A percentile compares a stretch with the other conserved stretches of the same genome.
Conservation (phyloP, 2,113 vertebrate genomes). For the western clawed frog (Xenopus tropicalis) region DNA sequence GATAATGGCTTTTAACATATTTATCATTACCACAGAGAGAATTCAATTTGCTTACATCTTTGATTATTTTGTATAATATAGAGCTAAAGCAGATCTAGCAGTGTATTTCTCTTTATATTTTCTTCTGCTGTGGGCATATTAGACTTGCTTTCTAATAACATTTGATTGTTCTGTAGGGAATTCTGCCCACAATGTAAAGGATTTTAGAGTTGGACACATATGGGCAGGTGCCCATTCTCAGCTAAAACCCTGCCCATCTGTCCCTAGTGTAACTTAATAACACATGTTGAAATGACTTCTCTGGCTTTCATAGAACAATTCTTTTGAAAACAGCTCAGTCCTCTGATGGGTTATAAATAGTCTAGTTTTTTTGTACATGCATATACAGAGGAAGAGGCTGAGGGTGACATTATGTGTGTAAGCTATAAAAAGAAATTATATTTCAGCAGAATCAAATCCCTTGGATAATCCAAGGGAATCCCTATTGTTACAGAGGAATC, state of each 20-base stretch:
- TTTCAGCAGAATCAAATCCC: slow-evolving; percentile 37
- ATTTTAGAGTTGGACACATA: slow-evolving; percentile 40
- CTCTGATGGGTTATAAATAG: slow-evolving; percentile 34
- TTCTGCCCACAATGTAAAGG: slow-evolving; percentile 45
- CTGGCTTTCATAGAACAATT: slow-evolving; percentile 36
- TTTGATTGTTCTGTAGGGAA: slow-evolving; percentile 17
- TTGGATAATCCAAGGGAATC: slow-evolving; percentile 39
- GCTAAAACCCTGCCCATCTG: slow-evolving; percentile 42
- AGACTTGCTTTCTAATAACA: too few species aligned
- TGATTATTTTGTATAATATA: slow-evolving; percentile 3
- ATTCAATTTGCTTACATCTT: slow-evolving; percentile 45
- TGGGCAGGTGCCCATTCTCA: slow-evolving; percentile 20
- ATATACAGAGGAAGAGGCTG: slow-evolving; percentile 15
- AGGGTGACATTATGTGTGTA: slow-evolving; percentile 34
- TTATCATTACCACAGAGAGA: slow-evolving; percentile 15
- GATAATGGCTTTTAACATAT: slow-evolving; percentile 26
- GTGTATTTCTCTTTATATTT: too few species aligned
- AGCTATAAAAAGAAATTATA: slow-evolving; percentile 39
- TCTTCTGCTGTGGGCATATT: too few species aligned
- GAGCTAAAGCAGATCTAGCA: not conserved
- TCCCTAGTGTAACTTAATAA: slow-evolving; percentile 46
- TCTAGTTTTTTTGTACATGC: not conserved
- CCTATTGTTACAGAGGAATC: slow-evolving; percentile 31
- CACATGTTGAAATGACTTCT: slow-evolving; percentile 31
- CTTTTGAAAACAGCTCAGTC: slow-evolving; percentile 35